phyloP scores from a whole-genome alignment of 2,888 invertebrate species.

The Ophraella communa region DNA sequence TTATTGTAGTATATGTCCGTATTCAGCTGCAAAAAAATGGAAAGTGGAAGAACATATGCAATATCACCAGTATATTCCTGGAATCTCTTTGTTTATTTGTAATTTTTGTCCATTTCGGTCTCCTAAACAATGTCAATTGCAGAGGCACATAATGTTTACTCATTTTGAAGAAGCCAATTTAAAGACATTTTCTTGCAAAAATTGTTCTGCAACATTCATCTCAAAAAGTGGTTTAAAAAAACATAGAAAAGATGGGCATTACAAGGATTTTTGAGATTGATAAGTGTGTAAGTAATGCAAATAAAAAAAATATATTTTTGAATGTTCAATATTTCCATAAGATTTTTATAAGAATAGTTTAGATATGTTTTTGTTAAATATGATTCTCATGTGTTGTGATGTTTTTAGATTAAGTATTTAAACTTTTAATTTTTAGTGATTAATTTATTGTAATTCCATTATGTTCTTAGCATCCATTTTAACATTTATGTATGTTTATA shows the following conservation, averaged over 20 bases:
- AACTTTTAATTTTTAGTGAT: too few species aligned
- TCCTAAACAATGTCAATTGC: constrained; percentile 8
- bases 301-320: too few species aligned
- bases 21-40: constrained; percentile 21
- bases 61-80: constrained; percentile 16
- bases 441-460: too few species aligned
- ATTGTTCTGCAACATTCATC: constrained; percentile 1
- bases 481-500: too few species aligned
- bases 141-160: constrained; percentile 20
- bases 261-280: neutral
- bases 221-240: constrained; percentile 2
- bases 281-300: neutral
- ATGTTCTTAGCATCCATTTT: too few species aligned
- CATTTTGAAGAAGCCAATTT: constrained; percentile 1
- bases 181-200: constrained; percentile 11
- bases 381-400: too few species aligned
- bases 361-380: too few species aligned
- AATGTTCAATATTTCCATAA: too few species aligned
- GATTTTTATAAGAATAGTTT: too few species aligned
- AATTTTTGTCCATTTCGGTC: constrained; percentile 7
- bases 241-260: constrained; percentile 11
- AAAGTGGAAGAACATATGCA: constrained; percentile 15
- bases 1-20: constrained; percentile 9
- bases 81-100: constrained; percentile 8
- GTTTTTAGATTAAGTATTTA: too few species aligned